Evolutionary conservation across 2,888 invertebrate species (phyloP).

Genomic region (Eueremaeus valkanovi): DNA sequence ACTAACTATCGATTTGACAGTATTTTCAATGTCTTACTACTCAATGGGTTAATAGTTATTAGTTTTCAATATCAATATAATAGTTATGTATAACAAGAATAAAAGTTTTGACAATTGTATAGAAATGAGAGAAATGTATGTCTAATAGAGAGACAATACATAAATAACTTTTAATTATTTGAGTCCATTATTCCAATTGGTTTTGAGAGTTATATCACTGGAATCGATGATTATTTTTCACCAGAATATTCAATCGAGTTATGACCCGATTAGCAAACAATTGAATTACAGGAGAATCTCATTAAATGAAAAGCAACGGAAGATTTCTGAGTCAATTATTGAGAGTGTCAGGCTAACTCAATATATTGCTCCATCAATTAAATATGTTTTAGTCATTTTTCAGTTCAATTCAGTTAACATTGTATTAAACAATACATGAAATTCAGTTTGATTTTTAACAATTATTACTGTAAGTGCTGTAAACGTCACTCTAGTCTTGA

Average conservation of each 20-base stretch:
- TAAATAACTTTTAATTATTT: not conserved
- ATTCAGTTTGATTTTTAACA: not conserved
- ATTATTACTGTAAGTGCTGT: not conserved
- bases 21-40: too few relatives aligned
- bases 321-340: not conserved
- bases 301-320: not conserved
- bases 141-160: not conserved
- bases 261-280: not conserved
- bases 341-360: not conserved
- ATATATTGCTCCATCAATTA: not conserved
- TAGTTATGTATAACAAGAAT: too few relatives aligned
- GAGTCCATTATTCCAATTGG: not conserved
- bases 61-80: too few relatives aligned
- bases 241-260: constrained; percentile 1
- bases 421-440: not conserved
- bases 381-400: not conserved
- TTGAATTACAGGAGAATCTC: constrained; percentile 1
- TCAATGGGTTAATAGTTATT: too few relatives aligned
- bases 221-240: not conserved
- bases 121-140: too few relatives aligned
- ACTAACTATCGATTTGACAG: too few relatives aligned
- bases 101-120: too few relatives aligned
- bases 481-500: not conserved
- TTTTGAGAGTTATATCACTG: not conserved
- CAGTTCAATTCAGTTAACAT: not conserved